Base-by-base conservation (phyloP, 2,113 vertebrate species). In the Datnioides undecimradiatus region DNA sequence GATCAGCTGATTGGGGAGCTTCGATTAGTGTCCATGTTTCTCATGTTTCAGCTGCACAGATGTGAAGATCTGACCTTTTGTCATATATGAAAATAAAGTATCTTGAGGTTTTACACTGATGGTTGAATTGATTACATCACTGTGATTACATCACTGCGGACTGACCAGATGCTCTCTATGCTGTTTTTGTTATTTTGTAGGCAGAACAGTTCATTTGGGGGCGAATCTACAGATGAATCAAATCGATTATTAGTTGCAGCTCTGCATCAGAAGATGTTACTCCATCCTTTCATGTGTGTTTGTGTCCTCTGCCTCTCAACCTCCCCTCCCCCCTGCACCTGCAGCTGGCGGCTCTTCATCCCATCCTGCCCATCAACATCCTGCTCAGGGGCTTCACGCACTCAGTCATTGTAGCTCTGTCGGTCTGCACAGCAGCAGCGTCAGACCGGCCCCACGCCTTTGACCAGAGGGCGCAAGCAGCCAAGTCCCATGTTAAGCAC, bases 311-410 rank as follows among this genome's bases (percentile, higher is more conserved):
- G 21, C 21, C 12, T 64, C 43, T 64, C 43, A 40, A 21, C 36
- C 54, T 75, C 29, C 11, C 38, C 40, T 49, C 27, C 36, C 34
- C 62, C 54, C 13, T n/a, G 23, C 29, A 27, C 25, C 62, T 86
- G 80, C 91, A 93, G 87, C 93, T 95, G 94, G 93, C 93, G 87
- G 71, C 67, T 91, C 88, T 89, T 87, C 91, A 79, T 76, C 73
- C 62, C 79, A 51, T 88, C 79, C 64, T 90, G 73, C 66, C 90
- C 7, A 31, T 64, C 59, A 90, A 80, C 86, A 82, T 88, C 77
- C 80, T 93, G 55, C 85, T 94, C 79, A 79, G 90, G 87, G 77
- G 87, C 82, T 58, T 93, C 76, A 84, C 90, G 38, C 91, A 79
- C 69, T 90, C 92, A 0, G 40, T 94, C 82, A 48, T 93, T 33